Percentiles rank a stretch among this genome's conserved stretches.
Evolutionary conservation across 2,888 invertebrate genomes (phyloP).

Genomic region (Conomelus anceps): DNA sequence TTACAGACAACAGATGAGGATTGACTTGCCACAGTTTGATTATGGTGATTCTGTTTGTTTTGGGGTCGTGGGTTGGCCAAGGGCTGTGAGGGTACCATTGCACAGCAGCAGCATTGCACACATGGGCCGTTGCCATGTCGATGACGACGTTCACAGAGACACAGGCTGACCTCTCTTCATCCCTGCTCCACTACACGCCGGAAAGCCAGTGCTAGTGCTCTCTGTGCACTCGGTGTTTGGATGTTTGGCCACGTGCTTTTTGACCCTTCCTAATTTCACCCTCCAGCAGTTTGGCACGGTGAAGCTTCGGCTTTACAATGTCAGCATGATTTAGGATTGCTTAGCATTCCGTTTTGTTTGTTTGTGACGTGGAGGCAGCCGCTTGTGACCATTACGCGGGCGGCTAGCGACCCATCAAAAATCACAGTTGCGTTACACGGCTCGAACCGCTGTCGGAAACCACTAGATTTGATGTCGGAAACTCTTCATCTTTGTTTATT

Average conservation of each 20-base stretch:
- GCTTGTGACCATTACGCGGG: background rate
- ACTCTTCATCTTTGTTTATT: background rate
- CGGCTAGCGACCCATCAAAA: background rate
- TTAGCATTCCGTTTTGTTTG: background rate
- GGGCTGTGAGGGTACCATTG: background rate
- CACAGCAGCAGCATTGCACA: background rate
- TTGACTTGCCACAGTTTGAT: background rate
- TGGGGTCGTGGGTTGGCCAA: background rate
- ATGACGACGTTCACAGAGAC: background rate
- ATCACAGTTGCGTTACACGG: background rate
- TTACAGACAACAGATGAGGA: background rate
- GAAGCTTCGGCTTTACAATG: background rate
- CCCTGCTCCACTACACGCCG: background rate
- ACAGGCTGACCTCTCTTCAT: background rate
- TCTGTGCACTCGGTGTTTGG: background rate
- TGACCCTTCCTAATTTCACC: background rate
- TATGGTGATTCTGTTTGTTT: background rate
- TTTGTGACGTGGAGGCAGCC: background rate
- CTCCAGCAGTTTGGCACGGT: background rate
- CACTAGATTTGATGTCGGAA: background rate
- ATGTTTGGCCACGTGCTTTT: background rate
- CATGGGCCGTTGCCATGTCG: background rate
- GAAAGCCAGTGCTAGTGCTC: background rate
- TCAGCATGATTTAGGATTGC: background rate
- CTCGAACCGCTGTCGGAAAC: background rate